These are phyloP conservation scores for Pomatostomus ruficeps DNA, from an alignment of 2,113 vertebrate species.

Conservation along the genomic window DNA sequence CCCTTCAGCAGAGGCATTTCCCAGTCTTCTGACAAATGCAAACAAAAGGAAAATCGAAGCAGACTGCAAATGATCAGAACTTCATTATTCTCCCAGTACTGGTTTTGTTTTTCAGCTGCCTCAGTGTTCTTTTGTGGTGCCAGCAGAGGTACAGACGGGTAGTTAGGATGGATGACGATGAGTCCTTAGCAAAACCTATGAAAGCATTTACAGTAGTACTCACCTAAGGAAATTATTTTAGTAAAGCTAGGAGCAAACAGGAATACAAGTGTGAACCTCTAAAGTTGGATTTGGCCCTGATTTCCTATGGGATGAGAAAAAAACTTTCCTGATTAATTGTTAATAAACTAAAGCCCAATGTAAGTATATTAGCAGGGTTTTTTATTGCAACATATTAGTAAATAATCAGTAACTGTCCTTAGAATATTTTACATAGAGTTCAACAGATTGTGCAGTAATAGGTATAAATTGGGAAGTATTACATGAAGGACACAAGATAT, in stretches of 20 bases:
- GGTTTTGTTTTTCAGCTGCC: background rate
- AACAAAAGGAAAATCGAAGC: background rate
- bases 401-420: background rate
- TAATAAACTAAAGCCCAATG: background rate
- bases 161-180: background rate
- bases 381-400: background rate
- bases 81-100: background rate
- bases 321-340: background rate
- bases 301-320: background rate
- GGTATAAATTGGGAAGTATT: background rate
- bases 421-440: background rate
- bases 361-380: background rate
- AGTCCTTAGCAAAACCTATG: background rate
- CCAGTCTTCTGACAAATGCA: background rate
- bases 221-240: background rate
- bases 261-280: background rate
- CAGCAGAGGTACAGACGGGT: background rate
- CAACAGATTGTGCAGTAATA: background rate
- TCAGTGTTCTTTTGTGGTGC: background rate
- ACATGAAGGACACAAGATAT: background rate
- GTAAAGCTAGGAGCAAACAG: background rate
- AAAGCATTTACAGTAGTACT: background rate
- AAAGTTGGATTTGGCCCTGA: background rate
- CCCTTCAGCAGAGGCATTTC: background rate
- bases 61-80: background rate